These are phyloP conservation scores for Trochalopteron elliotii DNA, from an alignment of 2,113 vertebrate genomes.

Conservation along the genomic window DNA sequence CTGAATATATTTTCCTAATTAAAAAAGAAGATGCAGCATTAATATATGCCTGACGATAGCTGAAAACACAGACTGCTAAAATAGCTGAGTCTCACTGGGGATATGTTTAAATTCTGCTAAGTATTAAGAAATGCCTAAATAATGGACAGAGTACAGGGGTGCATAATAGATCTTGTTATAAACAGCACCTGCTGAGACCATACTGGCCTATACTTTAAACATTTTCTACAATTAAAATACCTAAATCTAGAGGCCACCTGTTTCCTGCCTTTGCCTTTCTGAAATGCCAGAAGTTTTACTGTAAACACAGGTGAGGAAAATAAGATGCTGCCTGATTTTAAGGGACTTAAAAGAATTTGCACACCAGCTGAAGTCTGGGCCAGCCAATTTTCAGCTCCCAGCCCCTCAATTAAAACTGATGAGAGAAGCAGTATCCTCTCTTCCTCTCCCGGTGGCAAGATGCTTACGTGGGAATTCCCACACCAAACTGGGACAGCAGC, in stretches of 20 bases:
- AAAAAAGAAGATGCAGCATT: background rate
- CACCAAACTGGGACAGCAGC: background rate
- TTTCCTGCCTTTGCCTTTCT: constrained; percentile 42
- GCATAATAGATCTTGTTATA: constrained; percentile 19
- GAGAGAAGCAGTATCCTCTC: constrained; percentile 3
- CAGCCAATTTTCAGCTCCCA: background rate
- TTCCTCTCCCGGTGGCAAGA: background rate
- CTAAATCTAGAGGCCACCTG: constrained; percentile 36
- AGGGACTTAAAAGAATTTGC: background rate
- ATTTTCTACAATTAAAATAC: constrained; percentile 44
- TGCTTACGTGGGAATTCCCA: background rate
- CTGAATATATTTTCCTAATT: background rate
- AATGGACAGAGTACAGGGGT: constrained; percentile 20
- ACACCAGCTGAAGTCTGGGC: background rate
- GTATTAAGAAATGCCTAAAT: constrained; percentile 34
- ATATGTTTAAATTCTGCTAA: constrained; percentile 23
- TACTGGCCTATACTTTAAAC: constrained; percentile 9
- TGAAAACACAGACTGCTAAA: background rate
- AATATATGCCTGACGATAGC: background rate
- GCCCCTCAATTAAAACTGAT: constrained; percentile 17
- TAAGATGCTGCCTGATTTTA: background rate
- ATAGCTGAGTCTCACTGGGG: background rate
- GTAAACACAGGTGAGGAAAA: constrained; percentile 53
- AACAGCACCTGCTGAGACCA: constrained; percentile 37
- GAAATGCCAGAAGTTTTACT: constrained; percentile 3